Conservation (phyloP, 1,140 invertebrate genomes). For the Teleopsis dalmanni region DNA sequence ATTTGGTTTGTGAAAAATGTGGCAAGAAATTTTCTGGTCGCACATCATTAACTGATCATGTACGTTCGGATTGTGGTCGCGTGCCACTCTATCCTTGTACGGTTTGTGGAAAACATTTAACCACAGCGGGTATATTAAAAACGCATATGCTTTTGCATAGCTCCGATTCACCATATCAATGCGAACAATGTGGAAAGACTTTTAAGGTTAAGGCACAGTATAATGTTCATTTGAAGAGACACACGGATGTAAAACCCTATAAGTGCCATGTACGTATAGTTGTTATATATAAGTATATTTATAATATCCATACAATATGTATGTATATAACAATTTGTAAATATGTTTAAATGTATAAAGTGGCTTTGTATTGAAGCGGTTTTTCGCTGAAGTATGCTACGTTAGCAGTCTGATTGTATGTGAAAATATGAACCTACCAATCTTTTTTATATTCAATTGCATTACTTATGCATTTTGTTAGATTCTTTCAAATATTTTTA, state of each 20-base stretch:
- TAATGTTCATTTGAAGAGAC: constrained; percentile 63
- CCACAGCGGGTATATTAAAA: constrained; percentile 40
- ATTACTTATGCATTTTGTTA: too few species aligned
- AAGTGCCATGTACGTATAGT: constrained; percentile 50
- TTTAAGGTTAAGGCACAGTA: constrained; percentile 51
- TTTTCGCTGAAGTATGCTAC: too few species aligned
- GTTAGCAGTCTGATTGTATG: too few species aligned
- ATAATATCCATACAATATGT: too few species aligned
- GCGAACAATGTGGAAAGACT: constrained; percentile 44
- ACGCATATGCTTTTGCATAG: constrained; percentile 43
- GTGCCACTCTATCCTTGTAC: constrained; percentile 37
- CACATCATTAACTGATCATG: constrained; percentile 38
- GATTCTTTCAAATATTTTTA: too few species aligned
- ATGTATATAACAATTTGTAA: neutral
- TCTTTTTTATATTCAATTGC: too few species aligned
- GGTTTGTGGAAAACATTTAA: constrained; percentile 42
- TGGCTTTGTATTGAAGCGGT: too few species aligned
- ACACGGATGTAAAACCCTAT: constrained; percentile 60
- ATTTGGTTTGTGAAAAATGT: constrained; percentile 45
- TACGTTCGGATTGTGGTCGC: constrained; percentile 41
- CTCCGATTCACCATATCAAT: constrained; percentile 37
- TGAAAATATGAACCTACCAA: too few species aligned
- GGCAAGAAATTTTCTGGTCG: constrained; percentile 44
- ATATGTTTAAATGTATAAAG: too few species aligned
- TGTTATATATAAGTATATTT: too few species aligned